Evolutionary conservation across 1,140 invertebrate species (phyloP).

Genomic region (Tetragonula clypearis): DNA sequence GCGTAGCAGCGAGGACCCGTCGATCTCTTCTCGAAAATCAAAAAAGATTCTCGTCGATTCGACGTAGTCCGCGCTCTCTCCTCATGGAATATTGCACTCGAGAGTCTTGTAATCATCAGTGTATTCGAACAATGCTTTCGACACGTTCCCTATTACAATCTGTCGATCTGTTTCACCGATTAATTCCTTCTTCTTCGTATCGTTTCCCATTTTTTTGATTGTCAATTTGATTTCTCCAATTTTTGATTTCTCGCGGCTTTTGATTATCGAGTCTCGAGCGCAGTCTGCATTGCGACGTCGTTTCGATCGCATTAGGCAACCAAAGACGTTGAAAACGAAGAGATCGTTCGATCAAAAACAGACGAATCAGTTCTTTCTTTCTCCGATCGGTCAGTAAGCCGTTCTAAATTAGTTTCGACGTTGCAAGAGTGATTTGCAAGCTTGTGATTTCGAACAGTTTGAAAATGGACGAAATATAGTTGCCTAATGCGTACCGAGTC

Average conservation of each 20-base stretch:
- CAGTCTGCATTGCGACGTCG: neutral
- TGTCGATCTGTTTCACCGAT: neutral
- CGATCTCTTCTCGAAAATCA: neutral
- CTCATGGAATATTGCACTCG: conserved; percentile 9
- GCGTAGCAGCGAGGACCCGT: neutral
- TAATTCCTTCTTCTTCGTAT: neutral
- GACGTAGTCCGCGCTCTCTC: neutral
- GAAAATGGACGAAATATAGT: too few species aligned
- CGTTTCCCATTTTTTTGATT: conserved; percentile 42
- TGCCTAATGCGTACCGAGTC: neutral
- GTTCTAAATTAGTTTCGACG: too few species aligned
- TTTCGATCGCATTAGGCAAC: neutral
- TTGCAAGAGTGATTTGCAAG: too few species aligned
- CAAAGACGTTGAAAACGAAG: neutral
- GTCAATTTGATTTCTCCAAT: conserved; percentile 33
- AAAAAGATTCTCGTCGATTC: too few species aligned
- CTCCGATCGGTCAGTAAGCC: too few species aligned
- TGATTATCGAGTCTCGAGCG: conserved; percentile 38
- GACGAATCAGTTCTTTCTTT: too few species aligned
- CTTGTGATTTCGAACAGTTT: too few species aligned
- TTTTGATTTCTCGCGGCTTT: too few species aligned
- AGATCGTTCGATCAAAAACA: too few species aligned
- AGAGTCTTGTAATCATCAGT: conserved; percentile 26
- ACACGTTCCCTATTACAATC: too few species aligned
- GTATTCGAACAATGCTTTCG: neutral